Percentiles rank a stretch among this genome's conserved stretches.
Evolutionary conservation across 2,113 vertebrate species (phyloP).

Genomic region (Mohoua ochrocephala): DNA sequence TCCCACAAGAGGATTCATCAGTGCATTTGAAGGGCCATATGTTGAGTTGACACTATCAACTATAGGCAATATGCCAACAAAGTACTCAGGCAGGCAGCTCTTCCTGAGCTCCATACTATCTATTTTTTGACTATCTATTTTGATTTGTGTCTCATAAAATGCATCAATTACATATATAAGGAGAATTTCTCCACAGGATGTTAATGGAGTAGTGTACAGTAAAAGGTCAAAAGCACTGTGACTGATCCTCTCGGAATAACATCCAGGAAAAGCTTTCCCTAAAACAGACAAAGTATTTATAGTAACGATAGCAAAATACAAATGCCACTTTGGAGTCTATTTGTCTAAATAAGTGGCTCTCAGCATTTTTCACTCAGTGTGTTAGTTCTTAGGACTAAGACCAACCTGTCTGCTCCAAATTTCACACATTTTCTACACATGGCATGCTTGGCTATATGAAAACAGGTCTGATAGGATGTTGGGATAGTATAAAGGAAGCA

Average conservation of each 20-base stretch:
- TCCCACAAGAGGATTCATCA: slow-evolving; percentile 32
- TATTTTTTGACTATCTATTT: slow-evolving; percentile 53
- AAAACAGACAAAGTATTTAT: slow-evolving; percentile 27
- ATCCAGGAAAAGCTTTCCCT: slow-evolving; percentile 38
- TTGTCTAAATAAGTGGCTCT: slow-evolving; percentile 12
- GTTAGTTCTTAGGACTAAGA: background rate
- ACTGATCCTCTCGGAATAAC: slow-evolving; percentile 17
- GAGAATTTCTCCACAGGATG: slow-evolving; percentile 17
- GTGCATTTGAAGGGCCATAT: slow-evolving; percentile 31
- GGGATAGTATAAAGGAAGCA: background rate
- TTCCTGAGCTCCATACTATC: background rate
- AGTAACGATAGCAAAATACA: background rate
- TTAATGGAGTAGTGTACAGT: slow-evolving; percentile 19
- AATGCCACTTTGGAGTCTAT: slow-evolving; percentile 7
- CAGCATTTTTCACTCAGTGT: background rate
- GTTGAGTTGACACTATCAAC: slow-evolving; percentile 40
- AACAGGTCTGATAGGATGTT: background rate
- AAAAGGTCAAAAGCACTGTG: slow-evolving; percentile 49
- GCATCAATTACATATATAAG: slow-evolving; percentile 29
- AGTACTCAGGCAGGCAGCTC: slow-evolving; percentile 8
- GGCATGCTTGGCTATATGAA: background rate
- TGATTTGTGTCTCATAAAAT: slow-evolving; percentile 54
- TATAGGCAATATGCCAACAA: slow-evolving; percentile 18
- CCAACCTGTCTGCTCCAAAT: background rate
- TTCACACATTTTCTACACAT: background rate